phyloP scores from a whole-genome alignment of 2,888 invertebrate species.

The Acleris cristana region DNA sequence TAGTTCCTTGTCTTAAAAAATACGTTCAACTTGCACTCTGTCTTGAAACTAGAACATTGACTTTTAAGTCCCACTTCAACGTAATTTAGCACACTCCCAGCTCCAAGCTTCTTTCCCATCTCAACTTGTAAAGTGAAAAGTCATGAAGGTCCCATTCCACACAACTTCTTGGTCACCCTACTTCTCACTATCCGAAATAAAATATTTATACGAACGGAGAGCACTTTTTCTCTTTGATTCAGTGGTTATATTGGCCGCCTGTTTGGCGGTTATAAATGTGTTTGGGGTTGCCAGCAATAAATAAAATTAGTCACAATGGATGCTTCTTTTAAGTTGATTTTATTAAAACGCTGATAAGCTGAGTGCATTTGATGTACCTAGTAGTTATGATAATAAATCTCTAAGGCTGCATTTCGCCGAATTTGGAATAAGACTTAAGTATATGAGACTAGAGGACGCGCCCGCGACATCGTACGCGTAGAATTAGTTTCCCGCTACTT shows the following conservation, averaged over 20 bases:
- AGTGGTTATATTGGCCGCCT: constrained; percentile 81
- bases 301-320: constrained; percentile 80
- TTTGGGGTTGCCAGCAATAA: constrained; percentile 67
- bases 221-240: constrained; percentile 84
- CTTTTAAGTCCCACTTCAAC: too few species aligned
- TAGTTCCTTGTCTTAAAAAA: too few species aligned
- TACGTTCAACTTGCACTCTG: too few species aligned
- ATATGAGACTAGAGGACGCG: too few species aligned
- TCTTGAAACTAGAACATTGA: too few species aligned
- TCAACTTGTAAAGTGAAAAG: neutral
- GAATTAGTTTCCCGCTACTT: too few species aligned
- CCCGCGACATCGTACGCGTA: too few species aligned
- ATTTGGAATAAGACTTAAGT: too few species aligned
- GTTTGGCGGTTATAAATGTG: constrained; percentile 78
- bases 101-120: neutral
- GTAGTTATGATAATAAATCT: neutral
- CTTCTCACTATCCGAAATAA: constrained; percentile 82
- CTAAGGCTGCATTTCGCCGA: too few species aligned
- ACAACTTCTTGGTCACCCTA: constrained; percentile 55
- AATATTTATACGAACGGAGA: constrained; percentile 80
- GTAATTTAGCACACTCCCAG: too few species aligned
- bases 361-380: constrained; percentile 6
- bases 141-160: constrained; percentile 21
- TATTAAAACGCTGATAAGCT: constrained; percentile 51
- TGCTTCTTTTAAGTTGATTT: constrained; percentile 62